Evolutionary conservation across 2,888 invertebrate genomes (phyloP).

Genomic region (Mesopsocus fuscifrons): DNA sequence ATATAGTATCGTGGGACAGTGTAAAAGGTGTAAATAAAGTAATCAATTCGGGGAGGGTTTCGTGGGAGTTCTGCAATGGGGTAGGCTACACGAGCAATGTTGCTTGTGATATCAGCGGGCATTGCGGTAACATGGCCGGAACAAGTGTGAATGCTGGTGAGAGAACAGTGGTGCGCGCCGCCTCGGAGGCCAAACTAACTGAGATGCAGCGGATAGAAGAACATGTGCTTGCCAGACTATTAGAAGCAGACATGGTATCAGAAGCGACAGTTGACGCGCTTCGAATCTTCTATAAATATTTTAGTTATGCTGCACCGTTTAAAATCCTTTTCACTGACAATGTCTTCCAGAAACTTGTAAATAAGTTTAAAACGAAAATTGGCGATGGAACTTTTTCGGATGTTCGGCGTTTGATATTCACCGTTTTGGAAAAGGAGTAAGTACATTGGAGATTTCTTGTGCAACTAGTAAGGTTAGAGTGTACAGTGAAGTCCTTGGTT

Average conservation of each 20-base stretch:
- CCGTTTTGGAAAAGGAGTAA: constrained; percentile 47
- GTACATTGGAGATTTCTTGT: constrained; percentile 18
- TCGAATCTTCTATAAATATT: constrained; percentile 55
- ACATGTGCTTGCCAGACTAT: background rate
- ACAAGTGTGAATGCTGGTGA: too few relatives aligned
- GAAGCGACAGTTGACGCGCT: constrained; percentile 32
- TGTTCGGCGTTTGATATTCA: constrained; percentile 47
- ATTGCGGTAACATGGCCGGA: background rate
- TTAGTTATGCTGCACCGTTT: constrained; percentile 45
- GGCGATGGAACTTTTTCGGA: constrained; percentile 51
- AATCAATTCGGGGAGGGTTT: background rate
- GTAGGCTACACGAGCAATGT: background rate
- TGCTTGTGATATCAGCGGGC: background rate
- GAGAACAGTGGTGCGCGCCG: background rate
- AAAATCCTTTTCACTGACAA: constrained; percentile 37
- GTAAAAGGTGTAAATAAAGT: background rate
- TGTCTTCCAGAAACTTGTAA: constrained; percentile 18
- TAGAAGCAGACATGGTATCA: background rate
- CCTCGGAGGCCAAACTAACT: background rate
- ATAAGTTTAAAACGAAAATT: constrained; percentile 33
- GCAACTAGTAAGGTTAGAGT: too few relatives aligned
- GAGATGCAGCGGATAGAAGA: background rate
- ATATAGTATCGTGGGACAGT: background rate
- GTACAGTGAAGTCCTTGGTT: too few relatives aligned
- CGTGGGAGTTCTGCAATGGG: background rate